Conservation (phyloP, 1,140 invertebrate genomes). For the Tribolium castaneum region DNA sequence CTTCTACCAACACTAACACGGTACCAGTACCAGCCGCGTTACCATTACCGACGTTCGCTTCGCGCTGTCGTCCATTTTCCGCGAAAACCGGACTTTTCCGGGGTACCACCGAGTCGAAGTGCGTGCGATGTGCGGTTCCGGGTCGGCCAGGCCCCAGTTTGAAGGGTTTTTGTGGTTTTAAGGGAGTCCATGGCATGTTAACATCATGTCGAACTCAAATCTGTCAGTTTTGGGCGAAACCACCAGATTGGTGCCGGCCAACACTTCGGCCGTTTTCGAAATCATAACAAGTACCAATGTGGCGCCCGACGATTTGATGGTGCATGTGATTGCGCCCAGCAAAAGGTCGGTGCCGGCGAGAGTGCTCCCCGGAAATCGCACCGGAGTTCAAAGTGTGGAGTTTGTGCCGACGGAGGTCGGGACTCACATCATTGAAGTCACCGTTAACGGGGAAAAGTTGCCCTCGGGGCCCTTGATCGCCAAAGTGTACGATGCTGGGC, state of each 20-base stretch:
- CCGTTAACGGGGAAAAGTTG: slow-evolving; percentile 86
- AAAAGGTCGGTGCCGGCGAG: slow-evolving; percentile 76
- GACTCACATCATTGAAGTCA: slow-evolving; percentile 86
- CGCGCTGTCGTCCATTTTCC: too few relatives aligned
- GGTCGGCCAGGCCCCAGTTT: neutral
- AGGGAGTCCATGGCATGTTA: slow-evolving; percentile 92
- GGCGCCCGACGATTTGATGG: slow-evolving; percentile 65
- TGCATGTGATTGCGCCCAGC: slow-evolving; percentile 75
- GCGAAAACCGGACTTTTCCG: slow-evolving; percentile 38
- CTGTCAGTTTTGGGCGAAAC: slow-evolving; percentile 84
- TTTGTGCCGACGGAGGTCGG: slow-evolving; percentile 93
- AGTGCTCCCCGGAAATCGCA: slow-evolving; percentile 77
- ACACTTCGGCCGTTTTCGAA: slow-evolving; percentile 87
- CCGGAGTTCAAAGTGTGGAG: slow-evolving; percentile 86
- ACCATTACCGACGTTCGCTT: neutral
- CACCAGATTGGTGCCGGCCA: slow-evolving; percentile 87
- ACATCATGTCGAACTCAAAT: slow-evolving; percentile 78
- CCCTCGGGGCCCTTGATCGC: slow-evolving; percentile 87
- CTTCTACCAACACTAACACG: slow-evolving; percentile 2
- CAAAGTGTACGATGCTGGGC: slow-evolving; percentile 92
- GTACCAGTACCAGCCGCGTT: slow-evolving; percentile 17
- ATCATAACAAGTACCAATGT: slow-evolving; percentile 72
- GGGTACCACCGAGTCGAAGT: neutral
- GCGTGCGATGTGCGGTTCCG: slow-evolving; percentile 9
- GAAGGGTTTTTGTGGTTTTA: slow-evolving; percentile 53